Percentiles rank a stretch among this genome's conserved stretches.
These are phyloP conservation scores for Caenorhabditis virilis DNA, from an alignment of 2,888 invertebrate species.

Conservation along the genomic window DNA sequence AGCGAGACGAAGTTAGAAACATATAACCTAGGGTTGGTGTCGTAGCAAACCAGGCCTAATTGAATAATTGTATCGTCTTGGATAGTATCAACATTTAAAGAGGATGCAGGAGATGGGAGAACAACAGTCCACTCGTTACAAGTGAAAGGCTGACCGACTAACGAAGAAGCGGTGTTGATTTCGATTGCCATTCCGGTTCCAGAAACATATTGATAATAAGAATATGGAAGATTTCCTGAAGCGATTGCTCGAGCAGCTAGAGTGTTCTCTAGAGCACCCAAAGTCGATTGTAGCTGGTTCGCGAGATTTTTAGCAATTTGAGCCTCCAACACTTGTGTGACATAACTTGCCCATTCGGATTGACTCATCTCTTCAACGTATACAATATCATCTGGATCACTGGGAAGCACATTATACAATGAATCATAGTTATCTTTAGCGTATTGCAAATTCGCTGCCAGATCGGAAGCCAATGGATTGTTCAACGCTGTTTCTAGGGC, in stretches of 20 bases:
- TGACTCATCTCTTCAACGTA: constrained; percentile 57
- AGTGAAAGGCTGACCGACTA: constrained; percentile 22
- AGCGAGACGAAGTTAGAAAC: constrained; percentile 49
- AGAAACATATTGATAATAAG: constrained; percentile 20
- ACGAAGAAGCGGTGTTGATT: constrained; percentile 33
- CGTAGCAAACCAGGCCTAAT: constrained; percentile 31
- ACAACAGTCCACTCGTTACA: constrained; percentile 49
- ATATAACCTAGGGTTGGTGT: constrained; percentile 49
- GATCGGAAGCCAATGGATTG: constrained; percentile 48
- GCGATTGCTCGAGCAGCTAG: constrained; percentile 38
- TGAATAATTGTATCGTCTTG: constrained; percentile 15
- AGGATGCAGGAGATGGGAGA: constrained; percentile 16
- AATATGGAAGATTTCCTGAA: constrained; percentile 28
- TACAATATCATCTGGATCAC: constrained; percentile 46
- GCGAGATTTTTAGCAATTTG: constrained; percentile 42
- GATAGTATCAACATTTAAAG: constrained; percentile 14
- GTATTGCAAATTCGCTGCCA: constrained; percentile 39
- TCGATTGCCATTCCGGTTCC: constrained; percentile 40
- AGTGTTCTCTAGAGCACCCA: constrained; percentile 40
- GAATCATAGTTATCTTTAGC: constrained; percentile 52
- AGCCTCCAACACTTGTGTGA: constrained; percentile 47
- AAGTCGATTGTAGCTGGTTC: constrained; percentile 34
- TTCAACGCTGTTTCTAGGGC: constrained; percentile 33
- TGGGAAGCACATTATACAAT: constrained; percentile 50
- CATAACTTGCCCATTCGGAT: constrained; percentile 56